Evolutionary conservation across 2,113 vertebrate species (phyloP).

Genomic region (Todiramphus saurophagus): DNA sequence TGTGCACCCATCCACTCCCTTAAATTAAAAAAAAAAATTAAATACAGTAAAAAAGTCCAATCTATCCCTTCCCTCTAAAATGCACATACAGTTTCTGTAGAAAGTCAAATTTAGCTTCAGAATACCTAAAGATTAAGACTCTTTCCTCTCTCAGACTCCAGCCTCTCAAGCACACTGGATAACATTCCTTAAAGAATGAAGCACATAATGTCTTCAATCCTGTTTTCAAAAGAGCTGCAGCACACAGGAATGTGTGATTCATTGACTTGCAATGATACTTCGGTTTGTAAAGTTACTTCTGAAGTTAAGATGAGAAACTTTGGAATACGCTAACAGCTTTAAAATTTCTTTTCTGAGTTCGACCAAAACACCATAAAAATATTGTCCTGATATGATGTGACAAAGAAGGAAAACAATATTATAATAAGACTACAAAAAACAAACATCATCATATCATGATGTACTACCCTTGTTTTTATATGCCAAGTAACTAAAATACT

Average conservation of each 20-base stretch:
- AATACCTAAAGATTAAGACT: not conserved
- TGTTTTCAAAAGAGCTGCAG: not conserved
- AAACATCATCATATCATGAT: not conserved
- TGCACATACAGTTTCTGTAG: not conserved
- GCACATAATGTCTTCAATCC: not conserved
- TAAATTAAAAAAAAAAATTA: not conserved
- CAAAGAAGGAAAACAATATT: not conserved
- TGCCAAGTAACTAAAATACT: not conserved
- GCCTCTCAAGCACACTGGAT: not conserved
- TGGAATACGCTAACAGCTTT: not conserved
- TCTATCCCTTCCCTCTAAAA: not conserved
- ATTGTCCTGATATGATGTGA: not conserved
- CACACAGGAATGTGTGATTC: conserved; percentile 36
- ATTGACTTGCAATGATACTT: not conserved
- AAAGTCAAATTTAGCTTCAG: not conserved
- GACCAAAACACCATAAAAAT: not conserved
- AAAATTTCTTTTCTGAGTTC: not conserved
- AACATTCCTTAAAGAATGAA: not conserved
- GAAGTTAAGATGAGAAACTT: not conserved
- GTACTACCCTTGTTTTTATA: not conserved
- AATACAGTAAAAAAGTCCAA: not conserved
- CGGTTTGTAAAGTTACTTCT: not conserved
- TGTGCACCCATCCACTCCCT: not conserved
- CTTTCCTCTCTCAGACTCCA: not conserved
- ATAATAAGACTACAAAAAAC: not conserved